Evolutionary conservation across 1,140 invertebrate genomes (phyloP).

Genomic region (Drosophila biarmipes): DNA sequence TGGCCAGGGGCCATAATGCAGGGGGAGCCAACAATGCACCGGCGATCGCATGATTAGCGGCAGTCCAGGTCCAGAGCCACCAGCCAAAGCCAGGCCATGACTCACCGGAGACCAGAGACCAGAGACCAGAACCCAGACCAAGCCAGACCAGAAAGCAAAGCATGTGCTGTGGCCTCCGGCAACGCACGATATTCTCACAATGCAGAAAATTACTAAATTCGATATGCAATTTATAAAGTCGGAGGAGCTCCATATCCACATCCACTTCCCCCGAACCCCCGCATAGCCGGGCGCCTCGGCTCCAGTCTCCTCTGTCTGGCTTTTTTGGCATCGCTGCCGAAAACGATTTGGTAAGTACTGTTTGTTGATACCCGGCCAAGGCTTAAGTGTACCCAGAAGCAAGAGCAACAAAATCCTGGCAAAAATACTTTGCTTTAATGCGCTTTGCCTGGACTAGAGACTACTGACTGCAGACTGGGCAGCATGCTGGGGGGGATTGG

Average conservation of each 20-base stretch:
- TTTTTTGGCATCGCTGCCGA: constrained; percentile 63
- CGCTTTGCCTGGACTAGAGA: constrained; percentile 51
- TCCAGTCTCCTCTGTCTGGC: constrained; percentile 26
- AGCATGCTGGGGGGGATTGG: constrained; percentile 2
- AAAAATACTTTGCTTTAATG: constrained; percentile 73
- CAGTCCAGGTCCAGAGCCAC: constrained; percentile 42
- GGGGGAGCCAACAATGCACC: constrained; percentile 62
- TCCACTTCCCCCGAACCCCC: neutral
- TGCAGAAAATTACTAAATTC: constrained; percentile 77
- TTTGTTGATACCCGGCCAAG: constrained; percentile 74
- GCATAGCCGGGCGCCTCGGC: constrained; percentile 5
- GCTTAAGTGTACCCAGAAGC: constrained; percentile 70
- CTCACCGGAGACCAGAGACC: constrained; percentile 14
- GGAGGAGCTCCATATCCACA: neutral
- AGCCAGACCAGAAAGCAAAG: constrained; percentile 9
- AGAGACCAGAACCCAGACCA: constrained; percentile 3
- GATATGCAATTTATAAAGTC: constrained; percentile 79
- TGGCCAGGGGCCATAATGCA: constrained; percentile 55
- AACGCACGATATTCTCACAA: constrained; percentile 71
- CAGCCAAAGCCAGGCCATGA: constrained; percentile 24
- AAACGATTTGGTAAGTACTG: constrained; percentile 70
- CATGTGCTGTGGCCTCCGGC: constrained; percentile 39
- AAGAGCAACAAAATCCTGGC: constrained; percentile 61
- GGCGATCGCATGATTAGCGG: constrained; percentile 77
- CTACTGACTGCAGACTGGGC: constrained; percentile 1